A percentile compares a stretch with the other conserved stretches of the same genome.
phyloP scores from a whole-genome alignment of 2,797 vertebrate genomes.

The Cryptoblepharus egeriae region DNA sequence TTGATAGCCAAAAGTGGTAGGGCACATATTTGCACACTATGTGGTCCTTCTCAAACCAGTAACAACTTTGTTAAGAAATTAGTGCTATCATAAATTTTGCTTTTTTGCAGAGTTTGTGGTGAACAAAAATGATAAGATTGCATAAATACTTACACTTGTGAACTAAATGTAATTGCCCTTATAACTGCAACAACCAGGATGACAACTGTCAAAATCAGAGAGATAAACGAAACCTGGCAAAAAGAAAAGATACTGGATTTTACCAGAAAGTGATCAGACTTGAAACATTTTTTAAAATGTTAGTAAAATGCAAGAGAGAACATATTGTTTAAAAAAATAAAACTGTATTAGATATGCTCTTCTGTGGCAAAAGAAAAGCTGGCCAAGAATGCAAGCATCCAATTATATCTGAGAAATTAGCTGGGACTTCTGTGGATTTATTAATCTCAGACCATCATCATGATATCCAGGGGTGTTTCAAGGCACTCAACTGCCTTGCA shows the following conservation, averaged over 20 bases:
- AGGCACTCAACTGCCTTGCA: too few relatives aligned
- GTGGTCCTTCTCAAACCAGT: too few relatives aligned
- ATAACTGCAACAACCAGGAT: constrained; percentile 86
- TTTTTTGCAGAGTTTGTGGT: constrained; percentile 1
- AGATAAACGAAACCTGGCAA: constrained; percentile 89
- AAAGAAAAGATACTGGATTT: constrained; percentile 23
- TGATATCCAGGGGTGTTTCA: too few relatives aligned
- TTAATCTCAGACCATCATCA: not conserved
- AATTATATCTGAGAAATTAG: too few relatives aligned
- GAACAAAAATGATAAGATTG: constrained; percentile 47
- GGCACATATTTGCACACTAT: too few relatives aligned
- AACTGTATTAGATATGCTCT: not conserved
- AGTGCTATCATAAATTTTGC: too few relatives aligned
- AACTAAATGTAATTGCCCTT: constrained; percentile 84
- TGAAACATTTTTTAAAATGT: constrained; percentile 6
- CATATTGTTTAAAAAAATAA: not conserved
- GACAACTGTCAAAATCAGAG: constrained; percentile 85
- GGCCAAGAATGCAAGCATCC: not conserved
- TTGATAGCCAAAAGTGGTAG: too few relatives aligned
- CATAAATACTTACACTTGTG: constrained; percentile 82
- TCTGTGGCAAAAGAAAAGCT: not conserved
- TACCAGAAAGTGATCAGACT: constrained; percentile 4
- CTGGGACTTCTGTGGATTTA: too few relatives aligned
- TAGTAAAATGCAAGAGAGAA: not conserved
- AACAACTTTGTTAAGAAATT: not conserved